phyloP scores from a whole-genome alignment of 2,113 vertebrate genomes.

The Haemorhous mexicanus region DNA sequence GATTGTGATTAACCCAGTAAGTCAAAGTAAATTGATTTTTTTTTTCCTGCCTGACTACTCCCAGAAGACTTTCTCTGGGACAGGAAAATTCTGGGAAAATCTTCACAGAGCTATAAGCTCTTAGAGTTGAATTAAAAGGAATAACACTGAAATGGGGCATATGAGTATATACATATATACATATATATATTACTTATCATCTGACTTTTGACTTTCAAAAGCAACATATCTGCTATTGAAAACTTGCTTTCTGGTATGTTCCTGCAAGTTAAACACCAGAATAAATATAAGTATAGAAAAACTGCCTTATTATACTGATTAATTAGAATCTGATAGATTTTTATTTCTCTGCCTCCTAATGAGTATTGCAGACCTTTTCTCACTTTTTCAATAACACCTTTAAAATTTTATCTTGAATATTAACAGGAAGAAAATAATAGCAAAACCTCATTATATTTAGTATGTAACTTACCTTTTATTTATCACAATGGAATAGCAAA shows the following conservation, averaged over 20 bases:
- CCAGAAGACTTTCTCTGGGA: background rate
- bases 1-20: background rate
- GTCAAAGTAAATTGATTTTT: background rate
- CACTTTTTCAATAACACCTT: background rate
- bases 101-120: background rate
- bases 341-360: background rate
- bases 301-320: background rate
- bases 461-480: background rate
- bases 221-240: background rate
- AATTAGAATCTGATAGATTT: background rate
- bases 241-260: background rate
- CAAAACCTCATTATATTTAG: background rate
- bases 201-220: background rate
- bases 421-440: background rate
- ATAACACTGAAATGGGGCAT: background rate
- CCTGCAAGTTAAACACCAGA: background rate
- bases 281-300: background rate
- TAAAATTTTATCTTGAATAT: background rate
- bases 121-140: background rate
- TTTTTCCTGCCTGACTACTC: background rate
- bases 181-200: no score
- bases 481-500: background rate
- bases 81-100: background rate
- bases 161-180: background rate
- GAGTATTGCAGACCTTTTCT: background rate